Conservation (phyloP, 2,797 vertebrate genomes). For the Lophura swinhoii region DNA sequence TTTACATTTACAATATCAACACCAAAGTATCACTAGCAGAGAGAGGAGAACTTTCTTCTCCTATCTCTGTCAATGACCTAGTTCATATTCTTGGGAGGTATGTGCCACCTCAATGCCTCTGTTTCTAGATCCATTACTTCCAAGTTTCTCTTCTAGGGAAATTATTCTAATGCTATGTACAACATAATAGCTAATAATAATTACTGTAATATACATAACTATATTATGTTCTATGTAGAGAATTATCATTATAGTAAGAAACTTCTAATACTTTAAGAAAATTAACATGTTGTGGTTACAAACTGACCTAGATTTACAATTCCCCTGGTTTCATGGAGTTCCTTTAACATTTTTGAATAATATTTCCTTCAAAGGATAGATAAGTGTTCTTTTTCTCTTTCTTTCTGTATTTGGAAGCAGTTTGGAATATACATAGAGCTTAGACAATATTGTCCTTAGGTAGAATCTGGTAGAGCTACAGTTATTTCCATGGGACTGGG, state of each 20-base stretch:
- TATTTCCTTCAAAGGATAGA: not conserved
- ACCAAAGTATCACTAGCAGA: not conserved
- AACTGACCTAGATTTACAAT: slow-evolving; percentile 49
- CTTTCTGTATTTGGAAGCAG: not conserved
- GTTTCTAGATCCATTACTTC: slow-evolving; percentile 26
- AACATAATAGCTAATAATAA: slow-evolving; percentile 63
- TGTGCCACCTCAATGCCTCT: slow-evolving; percentile 1
- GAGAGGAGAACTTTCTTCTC: slow-evolving; percentile 9
- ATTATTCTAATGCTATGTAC: slow-evolving; percentile 20
- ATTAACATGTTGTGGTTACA: slow-evolving; percentile 39
- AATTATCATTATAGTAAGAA: slow-evolving; percentile 27
- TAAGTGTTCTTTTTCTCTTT: slow-evolving; percentile 8
- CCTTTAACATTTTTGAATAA: slow-evolving; percentile 38
- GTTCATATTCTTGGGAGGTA: not conserved
- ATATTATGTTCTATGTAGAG: slow-evolving; percentile 20
- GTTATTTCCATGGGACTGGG: not conserved
- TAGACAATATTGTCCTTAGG: slow-evolving; percentile 32
- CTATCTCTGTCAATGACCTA: not conserved
- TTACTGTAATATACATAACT: slow-evolving; percentile 60
- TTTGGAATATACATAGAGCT: slow-evolving; percentile 2
- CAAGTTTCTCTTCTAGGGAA: slow-evolving; percentile 22
- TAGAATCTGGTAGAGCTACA: slow-evolving; percentile 32
- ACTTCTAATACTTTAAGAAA: slow-evolving; percentile 43
- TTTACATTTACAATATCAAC: slow-evolving; percentile 37
- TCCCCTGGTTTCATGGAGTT: slow-evolving; percentile 8